Evolutionary conservation across 2,888 invertebrate genomes (phyloP).

Genomic region (Caenorhabditis macrosperma): DNA sequence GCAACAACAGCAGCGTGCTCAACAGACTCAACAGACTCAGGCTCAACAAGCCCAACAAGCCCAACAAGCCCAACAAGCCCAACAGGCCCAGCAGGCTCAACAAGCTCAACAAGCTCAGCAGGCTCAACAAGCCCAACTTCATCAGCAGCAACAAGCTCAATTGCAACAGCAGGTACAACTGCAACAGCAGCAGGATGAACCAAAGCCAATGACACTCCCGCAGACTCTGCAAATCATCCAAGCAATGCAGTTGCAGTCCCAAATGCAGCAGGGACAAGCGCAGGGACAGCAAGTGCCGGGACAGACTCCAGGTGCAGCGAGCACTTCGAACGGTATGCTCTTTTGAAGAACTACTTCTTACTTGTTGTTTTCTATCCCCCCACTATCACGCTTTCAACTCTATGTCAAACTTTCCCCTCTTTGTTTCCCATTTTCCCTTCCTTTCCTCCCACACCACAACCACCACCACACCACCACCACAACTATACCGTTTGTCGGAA

Average conservation of each 20-base stretch:
- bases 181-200: slow-evolving; percentile 18
- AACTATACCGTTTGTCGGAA: slow-evolving; percentile 16
- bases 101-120: too few species aligned
- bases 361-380: slow-evolving; percentile 11
- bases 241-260: slow-evolving; percentile 20
- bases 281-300: too few species aligned
- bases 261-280: slow-evolving; percentile 14
- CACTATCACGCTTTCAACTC: slow-evolving; percentile 32
- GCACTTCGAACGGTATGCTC: slow-evolving; percentile 45
- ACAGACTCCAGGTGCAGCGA: not conserved
- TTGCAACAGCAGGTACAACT: slow-evolving; percentile 27
- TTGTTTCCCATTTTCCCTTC: slow-evolving; percentile 19
- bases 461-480: slow-evolving; percentile 47
- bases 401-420: slow-evolving; percentile 40
- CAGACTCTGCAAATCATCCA: slow-evolving; percentile 35
- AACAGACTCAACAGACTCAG: not conserved
- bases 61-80: not conserved
- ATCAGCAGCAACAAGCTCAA: slow-evolving; percentile 26
- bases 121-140: slow-evolving; percentile 10
- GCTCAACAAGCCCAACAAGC: not conserved
- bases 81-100: slow-evolving; percentile 11
- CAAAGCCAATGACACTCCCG: slow-evolving; percentile 20
- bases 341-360: slow-evolving; percentile 2
- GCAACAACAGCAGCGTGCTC: not conserved
- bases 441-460: slow-evolving; percentile 21